These are phyloP conservation scores for Lepidostoma basale DNA, from an alignment of 1,140 invertebrate species.

Conservation along the genomic window DNA sequence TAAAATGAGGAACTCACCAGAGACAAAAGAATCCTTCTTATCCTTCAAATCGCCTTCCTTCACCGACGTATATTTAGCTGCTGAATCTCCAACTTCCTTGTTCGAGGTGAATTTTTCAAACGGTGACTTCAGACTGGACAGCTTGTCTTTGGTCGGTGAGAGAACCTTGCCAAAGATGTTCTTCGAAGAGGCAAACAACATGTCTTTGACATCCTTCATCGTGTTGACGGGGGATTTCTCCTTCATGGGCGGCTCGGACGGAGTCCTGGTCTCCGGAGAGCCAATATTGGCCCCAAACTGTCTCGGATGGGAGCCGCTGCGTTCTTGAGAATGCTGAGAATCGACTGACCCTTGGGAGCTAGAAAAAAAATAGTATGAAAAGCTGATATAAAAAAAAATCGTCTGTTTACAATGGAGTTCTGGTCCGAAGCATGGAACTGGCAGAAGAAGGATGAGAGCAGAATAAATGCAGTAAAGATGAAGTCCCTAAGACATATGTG, in stretches of 20 bases:
- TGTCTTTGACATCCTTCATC: constrained; percentile 76
- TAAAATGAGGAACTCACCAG: too few species aligned
- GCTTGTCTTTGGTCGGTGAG: constrained; percentile 76
- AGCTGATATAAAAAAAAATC: too few species aligned
- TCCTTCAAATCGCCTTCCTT: background rate
- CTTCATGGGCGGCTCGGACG: constrained; percentile 31
- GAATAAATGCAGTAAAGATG: too few species aligned
- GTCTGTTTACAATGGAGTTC: too few species aligned
- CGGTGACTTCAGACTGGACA: constrained; percentile 30
- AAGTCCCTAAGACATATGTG: too few species aligned
- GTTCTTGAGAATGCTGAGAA: constrained; percentile 49
- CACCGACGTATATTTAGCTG: background rate
- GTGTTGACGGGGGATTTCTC: constrained; percentile 59
- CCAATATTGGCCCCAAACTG: background rate
- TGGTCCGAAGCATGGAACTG: too few species aligned
- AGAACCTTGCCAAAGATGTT: constrained; percentile 79
- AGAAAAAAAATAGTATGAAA: too few species aligned
- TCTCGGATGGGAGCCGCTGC: constrained; percentile 1
- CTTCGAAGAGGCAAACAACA: constrained; percentile 76
- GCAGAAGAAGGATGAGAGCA: too few species aligned
- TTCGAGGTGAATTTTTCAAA: constrained; percentile 29
- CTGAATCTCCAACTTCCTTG: background rate
- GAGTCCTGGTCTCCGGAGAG: constrained; percentile 34
- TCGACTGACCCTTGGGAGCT: constrained; percentile 55
- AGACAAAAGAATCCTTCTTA: background rate